Conservation (phyloP, 1,140 invertebrate genomes). For the Coenobita brevimanus region DNA sequence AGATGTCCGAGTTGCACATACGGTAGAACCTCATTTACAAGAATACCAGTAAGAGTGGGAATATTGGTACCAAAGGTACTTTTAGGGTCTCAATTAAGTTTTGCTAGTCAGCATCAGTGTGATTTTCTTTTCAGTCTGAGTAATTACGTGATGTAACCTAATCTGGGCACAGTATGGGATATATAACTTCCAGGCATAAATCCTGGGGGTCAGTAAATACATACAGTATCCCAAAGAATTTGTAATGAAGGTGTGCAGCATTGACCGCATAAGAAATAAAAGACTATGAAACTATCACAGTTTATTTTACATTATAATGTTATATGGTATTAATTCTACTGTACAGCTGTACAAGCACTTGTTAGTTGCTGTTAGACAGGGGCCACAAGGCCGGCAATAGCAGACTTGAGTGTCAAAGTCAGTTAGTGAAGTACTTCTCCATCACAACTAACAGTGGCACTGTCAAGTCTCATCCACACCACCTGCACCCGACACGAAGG, state of each 20-base stretch:
- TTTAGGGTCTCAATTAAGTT: too few species aligned
- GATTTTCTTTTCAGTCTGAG: too few species aligned
- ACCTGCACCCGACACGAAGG: too few species aligned
- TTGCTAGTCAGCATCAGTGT: too few species aligned
- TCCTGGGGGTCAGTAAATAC: background rate
- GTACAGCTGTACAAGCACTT: constrained; percentile 62
- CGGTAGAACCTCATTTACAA: too few species aligned
- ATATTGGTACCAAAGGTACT: too few species aligned
- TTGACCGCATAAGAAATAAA: constrained; percentile 31
- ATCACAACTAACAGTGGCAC: constrained; percentile 49
- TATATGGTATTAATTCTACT: constrained; percentile 54
- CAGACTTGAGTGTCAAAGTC: constrained; percentile 53
- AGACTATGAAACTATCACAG: constrained; percentile 47
- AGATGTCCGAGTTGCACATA: too few species aligned
- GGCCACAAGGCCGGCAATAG: constrained; percentile 13
- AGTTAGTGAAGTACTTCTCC: constrained; percentile 26
- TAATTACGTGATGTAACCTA: too few species aligned
- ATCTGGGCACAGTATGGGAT: too few species aligned
- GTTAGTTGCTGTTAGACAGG: constrained; percentile 54
- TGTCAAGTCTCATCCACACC: constrained; percentile 38
- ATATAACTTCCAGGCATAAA: background rate
- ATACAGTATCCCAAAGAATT: background rate
- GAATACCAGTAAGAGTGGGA: too few species aligned
- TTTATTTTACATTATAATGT: constrained; percentile 56
- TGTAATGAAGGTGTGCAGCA: background rate